These are phyloP conservation scores for Calliopsis andreniformis DNA, from an alignment of 1,140 invertebrate species.

Conservation along the genomic window DNA sequence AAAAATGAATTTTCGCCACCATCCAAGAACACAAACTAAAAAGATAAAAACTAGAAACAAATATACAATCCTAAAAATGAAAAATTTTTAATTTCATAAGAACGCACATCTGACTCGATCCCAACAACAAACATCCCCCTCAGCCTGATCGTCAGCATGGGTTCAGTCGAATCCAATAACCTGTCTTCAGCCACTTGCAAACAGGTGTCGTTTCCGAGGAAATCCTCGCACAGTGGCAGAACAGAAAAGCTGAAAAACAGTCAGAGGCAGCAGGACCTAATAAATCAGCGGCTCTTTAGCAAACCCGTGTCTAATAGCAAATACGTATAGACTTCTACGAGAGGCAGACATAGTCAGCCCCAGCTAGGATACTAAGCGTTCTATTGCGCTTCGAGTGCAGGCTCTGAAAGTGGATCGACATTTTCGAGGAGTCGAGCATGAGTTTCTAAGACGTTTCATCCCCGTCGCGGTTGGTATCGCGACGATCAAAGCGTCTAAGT, in stretches of 20 bases:
- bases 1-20: too few species aligned
- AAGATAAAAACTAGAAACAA: neutral
- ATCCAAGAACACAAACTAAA: too few species aligned
- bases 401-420: neutral
- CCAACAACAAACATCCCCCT: neutral
- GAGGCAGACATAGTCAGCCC: neutral
- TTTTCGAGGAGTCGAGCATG: neutral
- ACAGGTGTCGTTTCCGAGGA: neutral
- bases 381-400: neutral
- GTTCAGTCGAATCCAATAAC: neutral
- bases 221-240: neutral
- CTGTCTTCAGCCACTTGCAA: neutral
- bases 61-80: too few species aligned
- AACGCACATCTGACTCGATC: neutral
- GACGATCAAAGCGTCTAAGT: slow-evolving; percentile 3
- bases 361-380: neutral
- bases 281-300: neutral
- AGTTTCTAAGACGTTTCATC: neutral
- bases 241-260: neutral
- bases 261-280: neutral
- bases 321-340: neutral
- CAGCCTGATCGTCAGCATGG: neutral
- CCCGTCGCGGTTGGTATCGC: neutral
- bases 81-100: too few species aligned
- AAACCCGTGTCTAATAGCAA: neutral